A percentile compares a stretch with the other conserved stretches of the same genome.
These are phyloP conservation scores for Mongoloraphidia duomilia DNA, from an alignment of 2,888 invertebrate genomes.

Conservation along the genomic window DNA sequence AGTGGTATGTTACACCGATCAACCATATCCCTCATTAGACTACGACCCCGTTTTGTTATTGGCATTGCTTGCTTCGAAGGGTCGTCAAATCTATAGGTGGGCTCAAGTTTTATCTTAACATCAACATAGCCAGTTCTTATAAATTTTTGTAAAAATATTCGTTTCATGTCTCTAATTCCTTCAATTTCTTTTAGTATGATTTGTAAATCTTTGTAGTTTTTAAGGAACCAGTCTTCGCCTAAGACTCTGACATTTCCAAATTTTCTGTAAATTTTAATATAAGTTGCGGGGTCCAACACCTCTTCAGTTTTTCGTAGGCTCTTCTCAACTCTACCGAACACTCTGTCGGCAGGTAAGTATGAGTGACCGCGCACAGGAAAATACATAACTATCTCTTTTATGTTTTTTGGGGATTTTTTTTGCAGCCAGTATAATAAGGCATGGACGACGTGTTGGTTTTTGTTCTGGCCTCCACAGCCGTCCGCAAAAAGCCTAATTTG, in stretches of 20 bases:
- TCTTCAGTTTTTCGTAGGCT: background rate
- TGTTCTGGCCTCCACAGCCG: conserved; percentile 18
- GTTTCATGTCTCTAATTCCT: background rate
- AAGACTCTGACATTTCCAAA: conserved; percentile 3
- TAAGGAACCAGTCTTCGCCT: conserved; percentile 6
- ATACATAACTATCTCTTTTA: background rate
- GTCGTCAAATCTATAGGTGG: no score
- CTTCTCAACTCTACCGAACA: conserved; percentile 7
- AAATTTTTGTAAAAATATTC: conserved; percentile 3
- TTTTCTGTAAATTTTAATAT: background rate
- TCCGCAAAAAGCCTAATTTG: conserved; percentile 14
- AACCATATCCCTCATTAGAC: conserved; percentile 3
- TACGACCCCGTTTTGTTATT: conserved; percentile 5
- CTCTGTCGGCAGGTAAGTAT: conserved; percentile 6
- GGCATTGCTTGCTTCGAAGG: background rate
- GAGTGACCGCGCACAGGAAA: conserved; percentile 6
- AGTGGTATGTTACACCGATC: conserved; percentile 7
- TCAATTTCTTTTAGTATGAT: conserved; percentile 1
- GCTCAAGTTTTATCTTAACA: no score
- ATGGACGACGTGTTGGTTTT: conserved; percentile 15
- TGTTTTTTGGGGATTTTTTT: conserved; percentile 9
- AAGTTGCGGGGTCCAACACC: no score
- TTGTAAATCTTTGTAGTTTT: conserved; percentile 3
- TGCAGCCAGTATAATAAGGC: conserved; percentile 14
- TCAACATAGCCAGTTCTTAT: conserved; percentile 3